Evolutionary conservation across 2,797 vertebrate species (phyloP).

Genomic region (Threskiornis aethiopicus): DNA sequence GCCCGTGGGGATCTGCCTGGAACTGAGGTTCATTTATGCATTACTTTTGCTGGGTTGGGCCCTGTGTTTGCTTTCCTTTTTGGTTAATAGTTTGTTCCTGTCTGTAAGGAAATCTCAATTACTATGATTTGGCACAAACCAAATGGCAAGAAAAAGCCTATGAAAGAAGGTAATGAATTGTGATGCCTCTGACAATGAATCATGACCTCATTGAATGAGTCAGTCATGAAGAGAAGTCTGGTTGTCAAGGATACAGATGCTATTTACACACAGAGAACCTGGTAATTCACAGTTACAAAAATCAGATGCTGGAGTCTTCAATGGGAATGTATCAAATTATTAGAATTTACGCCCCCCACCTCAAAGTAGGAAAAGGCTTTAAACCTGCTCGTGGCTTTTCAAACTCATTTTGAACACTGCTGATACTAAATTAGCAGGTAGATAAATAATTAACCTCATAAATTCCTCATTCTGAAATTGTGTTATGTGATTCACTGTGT

Average conservation of each 20-base stretch:
- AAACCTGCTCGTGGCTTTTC: neutral
- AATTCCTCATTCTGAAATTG: neutral
- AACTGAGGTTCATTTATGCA: neutral
- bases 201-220: constrained; percentile 7
- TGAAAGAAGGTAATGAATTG: constrained; percentile 20
- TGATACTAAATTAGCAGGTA: neutral
- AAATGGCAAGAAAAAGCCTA: neutral
- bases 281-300: neutral
- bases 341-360: neutral
- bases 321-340: neutral
- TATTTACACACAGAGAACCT: neutral
- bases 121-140: neutral
- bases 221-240: neutral
- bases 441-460: neutral
- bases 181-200: constrained; percentile 11
- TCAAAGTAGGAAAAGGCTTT: neutral
- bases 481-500: neutral
- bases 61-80: neutral
- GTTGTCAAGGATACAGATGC: constrained; percentile 24
- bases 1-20: neutral
- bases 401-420: neutral
- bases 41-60: neutral
- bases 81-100: neutral
- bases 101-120: constrained; percentile 27
- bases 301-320: neutral